Conservation (phyloP, 2,113 vertebrate species). For the Genyomyrus donnyi region DNA sequence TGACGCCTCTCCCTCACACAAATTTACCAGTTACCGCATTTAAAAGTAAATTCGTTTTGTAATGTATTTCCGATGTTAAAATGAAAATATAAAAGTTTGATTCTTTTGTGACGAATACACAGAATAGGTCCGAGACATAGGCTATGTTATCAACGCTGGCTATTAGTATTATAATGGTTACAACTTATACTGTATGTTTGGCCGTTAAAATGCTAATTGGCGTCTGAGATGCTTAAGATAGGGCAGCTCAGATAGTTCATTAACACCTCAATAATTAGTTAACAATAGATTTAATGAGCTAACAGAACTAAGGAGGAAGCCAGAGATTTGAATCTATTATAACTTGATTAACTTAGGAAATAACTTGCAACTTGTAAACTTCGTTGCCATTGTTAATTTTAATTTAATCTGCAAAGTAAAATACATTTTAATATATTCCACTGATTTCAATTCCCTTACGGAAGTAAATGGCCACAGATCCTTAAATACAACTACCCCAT, state of each 20-base stretch:
- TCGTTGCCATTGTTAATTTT: neutral
- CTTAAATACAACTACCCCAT: neutral
- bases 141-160: neutral
- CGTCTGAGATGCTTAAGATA: neutral
- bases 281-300: conserved; percentile 58
- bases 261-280: conserved; percentile 63
- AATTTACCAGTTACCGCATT: neutral
- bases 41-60: neutral
- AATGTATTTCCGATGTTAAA: neutral
- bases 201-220: conserved; percentile 3
- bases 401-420: neutral
- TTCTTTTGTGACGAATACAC: neutral
- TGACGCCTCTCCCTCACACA: neutral
- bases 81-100: neutral
- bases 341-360: conserved; percentile 17
- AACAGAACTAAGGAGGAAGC: conserved; percentile 56
- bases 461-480: neutral
- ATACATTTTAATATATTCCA: neutral
- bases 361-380: neutral
- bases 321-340: conserved; percentile 32
- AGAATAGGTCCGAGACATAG: neutral
- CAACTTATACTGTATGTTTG: neutral
- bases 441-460: neutral
- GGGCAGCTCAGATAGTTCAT: conserved; percentile 43
- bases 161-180: conserved; percentile 6